A percentile compares a stretch with the other conserved stretches of the same genome.
phyloP scores from a whole-genome alignment of 2,888 invertebrate species.

The Tenodera sinensis region DNA sequence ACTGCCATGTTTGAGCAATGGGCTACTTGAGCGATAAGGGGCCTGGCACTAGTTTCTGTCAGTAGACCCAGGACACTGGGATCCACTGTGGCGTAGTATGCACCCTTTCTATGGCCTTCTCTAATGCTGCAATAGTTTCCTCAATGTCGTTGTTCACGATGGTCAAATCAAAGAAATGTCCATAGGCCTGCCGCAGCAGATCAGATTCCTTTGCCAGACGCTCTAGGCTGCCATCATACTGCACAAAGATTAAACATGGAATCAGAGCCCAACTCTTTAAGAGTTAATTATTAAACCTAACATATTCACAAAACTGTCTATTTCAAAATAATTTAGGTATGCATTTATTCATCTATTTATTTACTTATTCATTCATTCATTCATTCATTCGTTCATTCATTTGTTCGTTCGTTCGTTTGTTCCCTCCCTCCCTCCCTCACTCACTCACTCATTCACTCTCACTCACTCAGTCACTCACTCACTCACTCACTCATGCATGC shows the following conservation, averaged over 20 bases:
- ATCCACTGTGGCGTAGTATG: slow-evolving; percentile 95
- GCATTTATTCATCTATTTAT: no score
- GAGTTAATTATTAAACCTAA: neutral
- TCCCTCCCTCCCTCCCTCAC: no score
- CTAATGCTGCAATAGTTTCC: slow-evolving; percentile 91
- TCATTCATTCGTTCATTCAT: no score
- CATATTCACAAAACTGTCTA: neutral
- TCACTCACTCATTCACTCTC: no score
- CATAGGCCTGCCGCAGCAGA: slow-evolving; percentile 92
- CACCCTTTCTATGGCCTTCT: slow-evolving; percentile 85
- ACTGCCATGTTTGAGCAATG: neutral
- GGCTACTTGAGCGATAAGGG: slow-evolving; percentile 28
- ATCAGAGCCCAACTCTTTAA: no score
- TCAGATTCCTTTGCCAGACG: slow-evolving; percentile 95
- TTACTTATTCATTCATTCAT: no score
- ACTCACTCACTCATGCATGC: no score
- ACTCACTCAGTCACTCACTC: no score
- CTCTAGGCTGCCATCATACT: slow-evolving; percentile 98
- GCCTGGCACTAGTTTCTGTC: slow-evolving; percentile 47
- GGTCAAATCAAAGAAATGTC: slow-evolving; percentile 96
- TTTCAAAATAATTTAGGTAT: neutral
- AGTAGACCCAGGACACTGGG: slow-evolving; percentile 97
- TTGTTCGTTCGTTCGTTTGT: no score
- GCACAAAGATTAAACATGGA: slow-evolving; percentile 43
- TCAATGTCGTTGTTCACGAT: slow-evolving; percentile 99